phyloP scores from a whole-genome alignment of 30 jellyfish, hydroid and myxozoan genomes.

The Clytia hemisphaerica region DNA sequence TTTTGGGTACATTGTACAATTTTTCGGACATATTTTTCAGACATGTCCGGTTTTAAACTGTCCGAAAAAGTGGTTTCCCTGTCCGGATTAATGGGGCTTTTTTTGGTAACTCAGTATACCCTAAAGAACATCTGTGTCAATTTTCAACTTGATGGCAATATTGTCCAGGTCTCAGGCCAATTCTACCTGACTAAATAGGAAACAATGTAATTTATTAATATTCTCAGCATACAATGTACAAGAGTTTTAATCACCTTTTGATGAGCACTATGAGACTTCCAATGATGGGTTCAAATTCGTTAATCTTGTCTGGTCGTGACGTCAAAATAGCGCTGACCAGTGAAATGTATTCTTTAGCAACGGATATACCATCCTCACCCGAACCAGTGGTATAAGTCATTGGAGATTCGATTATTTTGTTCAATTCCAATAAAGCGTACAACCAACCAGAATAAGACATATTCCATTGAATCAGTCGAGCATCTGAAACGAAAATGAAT shows the following conservation, averaged over 20 bases:
- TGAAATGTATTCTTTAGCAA: not conserved
- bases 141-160: not conserved
- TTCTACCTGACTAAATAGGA: not conserved
- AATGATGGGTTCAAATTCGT: constrained; percentile 26
- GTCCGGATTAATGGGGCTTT: no score
- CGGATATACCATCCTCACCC: constrained; percentile 23
- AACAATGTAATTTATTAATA: not conserved
- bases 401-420: not conserved
- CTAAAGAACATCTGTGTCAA: no score
- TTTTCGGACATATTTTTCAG: no score
- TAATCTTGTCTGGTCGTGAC: constrained; percentile 12
- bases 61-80: no score
- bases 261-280: constrained; percentile 1
- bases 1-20: no score
- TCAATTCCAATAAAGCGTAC: constrained; percentile 31
- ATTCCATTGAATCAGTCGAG: constrained; percentile 62
- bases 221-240: no score
- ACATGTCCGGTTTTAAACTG: no score
- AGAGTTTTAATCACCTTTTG: constrained; percentile 17
- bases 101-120: no score
- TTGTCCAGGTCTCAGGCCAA: not conserved
- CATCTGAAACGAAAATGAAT: constrained; percentile 8
- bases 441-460: constrained; percentile 71
- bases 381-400: constrained; percentile 8
- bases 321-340: not conserved